Evolutionary conservation across 2,888 invertebrate species (phyloP).

Genomic region (Pocota personata): DNA sequence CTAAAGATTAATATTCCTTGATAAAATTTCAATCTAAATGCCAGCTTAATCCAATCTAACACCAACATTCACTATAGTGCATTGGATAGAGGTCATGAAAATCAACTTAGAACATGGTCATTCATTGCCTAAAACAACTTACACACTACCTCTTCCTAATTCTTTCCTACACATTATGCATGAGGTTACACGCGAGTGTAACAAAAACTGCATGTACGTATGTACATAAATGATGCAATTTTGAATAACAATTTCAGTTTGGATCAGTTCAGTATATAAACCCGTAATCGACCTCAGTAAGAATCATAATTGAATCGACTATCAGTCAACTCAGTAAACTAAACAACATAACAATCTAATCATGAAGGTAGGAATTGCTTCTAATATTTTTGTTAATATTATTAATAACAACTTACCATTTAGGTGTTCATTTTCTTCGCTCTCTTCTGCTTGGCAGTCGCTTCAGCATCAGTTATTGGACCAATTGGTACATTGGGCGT

Average conservation of each 20-base stretch:
- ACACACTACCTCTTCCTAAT: background rate
- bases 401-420: background rate
- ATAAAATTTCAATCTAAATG: background rate
- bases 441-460: slow-evolving; percentile 69
- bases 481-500: slow-evolving; percentile 47
- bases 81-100: background rate
- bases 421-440: slow-evolving; percentile 71
- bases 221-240: slow-evolving; percentile 70
- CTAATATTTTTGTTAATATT: background rate
- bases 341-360: slow-evolving; percentile 29
- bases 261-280: slow-evolving; percentile 44
- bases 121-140: too few species aligned
- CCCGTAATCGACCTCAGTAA: background rate
- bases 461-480: slow-evolving; percentile 67
- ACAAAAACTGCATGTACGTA: too few species aligned
- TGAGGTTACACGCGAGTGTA: slow-evolving; percentile 9
- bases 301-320: slow-evolving; percentile 62
- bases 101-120: background rate
- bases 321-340: slow-evolving; percentile 51
- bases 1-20: too few species aligned
- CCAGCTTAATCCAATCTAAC: background rate
- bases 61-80: background rate
- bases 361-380: slow-evolving; percentile 49
- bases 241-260: slow-evolving; percentile 33
- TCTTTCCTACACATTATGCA: background rate